Conservation (phyloP, 2,113 vertebrate genomes). For the Gopherus evgoodei region DNA sequence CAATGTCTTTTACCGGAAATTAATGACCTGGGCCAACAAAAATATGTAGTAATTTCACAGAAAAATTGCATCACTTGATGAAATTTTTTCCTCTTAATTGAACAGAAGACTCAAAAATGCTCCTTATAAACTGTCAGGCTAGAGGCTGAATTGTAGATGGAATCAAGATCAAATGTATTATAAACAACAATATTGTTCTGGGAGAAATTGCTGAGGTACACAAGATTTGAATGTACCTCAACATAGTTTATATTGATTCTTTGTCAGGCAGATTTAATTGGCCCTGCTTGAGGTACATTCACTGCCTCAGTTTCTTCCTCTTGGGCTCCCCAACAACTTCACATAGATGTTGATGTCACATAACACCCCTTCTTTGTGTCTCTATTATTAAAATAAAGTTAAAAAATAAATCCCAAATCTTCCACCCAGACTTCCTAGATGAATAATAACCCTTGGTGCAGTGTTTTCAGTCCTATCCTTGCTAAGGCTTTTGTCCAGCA, state of each 20-base stretch:
- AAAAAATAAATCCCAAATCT: neutral
- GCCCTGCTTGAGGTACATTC: accelerated
- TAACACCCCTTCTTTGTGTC: neutral
- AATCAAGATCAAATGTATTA: neutral
- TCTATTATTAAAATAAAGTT: neutral
- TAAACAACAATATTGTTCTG: neutral
- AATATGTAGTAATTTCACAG: neutral
- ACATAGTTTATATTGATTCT: neutral
- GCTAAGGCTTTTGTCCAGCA: too few species aligned
- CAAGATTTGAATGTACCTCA: neutral
- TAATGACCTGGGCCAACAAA: neutral
- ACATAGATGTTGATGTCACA: neutral
- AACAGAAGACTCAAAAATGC: neutral
- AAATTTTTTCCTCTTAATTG: neutral
- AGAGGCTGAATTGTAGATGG: neutral
- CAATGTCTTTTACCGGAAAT: neutral
- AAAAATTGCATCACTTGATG: neutral
- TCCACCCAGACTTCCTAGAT: too few species aligned
- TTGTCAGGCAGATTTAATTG: neutral
- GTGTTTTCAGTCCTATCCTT: neutral
- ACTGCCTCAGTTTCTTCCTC: accelerated
- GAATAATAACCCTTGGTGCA: neutral
- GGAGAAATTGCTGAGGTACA: neutral
- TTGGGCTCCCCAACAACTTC: neutral
- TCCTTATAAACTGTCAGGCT: neutral